A percentile compares a stretch with the other conserved stretches of the same genome.
Evolutionary conservation across 2,797 vertebrate species (phyloP).

Genomic region (Sternotherus odoratus): DNA sequence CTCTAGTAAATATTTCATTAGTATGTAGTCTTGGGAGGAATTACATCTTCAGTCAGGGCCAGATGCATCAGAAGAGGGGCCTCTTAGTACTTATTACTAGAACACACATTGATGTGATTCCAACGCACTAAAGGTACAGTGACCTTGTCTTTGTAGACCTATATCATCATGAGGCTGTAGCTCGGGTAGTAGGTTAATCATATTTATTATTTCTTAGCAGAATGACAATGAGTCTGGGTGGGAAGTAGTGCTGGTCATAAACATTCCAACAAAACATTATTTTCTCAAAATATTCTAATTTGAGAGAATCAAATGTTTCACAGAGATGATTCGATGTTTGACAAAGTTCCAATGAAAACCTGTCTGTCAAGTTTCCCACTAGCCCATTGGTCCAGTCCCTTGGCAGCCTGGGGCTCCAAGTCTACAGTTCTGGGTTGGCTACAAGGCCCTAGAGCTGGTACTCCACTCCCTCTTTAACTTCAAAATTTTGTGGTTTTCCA

Average conservation of each 20-base stretch:
- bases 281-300: not conserved
- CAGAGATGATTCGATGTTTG: not conserved
- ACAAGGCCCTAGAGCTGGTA: not conserved
- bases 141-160: not conserved
- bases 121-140: not conserved
- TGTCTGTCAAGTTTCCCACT: not conserved
- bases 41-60: slow-evolving; percentile 7
- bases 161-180: slow-evolving; percentile 3
- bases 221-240: not conserved
- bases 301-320: not conserved
- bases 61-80: not conserved
- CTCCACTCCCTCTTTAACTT: not conserved
- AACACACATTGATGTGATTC: slow-evolving; percentile 19
- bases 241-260: not conserved
- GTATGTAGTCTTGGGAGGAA: not conserved
- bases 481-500: not conserved
- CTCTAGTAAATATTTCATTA: slow-evolving; percentile 59
- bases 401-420: not conserved
- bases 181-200: slow-evolving; percentile 36
- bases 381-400: not conserved
- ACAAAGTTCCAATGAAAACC: not conserved
- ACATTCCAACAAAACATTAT: not conserved
- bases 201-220: slow-evolving; percentile 49
- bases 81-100: slow-evolving; percentile 44
- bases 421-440: not conserved